Conservation (phyloP, 2,888 invertebrate species). For the Trichogramma dendrolimi region DNA sequence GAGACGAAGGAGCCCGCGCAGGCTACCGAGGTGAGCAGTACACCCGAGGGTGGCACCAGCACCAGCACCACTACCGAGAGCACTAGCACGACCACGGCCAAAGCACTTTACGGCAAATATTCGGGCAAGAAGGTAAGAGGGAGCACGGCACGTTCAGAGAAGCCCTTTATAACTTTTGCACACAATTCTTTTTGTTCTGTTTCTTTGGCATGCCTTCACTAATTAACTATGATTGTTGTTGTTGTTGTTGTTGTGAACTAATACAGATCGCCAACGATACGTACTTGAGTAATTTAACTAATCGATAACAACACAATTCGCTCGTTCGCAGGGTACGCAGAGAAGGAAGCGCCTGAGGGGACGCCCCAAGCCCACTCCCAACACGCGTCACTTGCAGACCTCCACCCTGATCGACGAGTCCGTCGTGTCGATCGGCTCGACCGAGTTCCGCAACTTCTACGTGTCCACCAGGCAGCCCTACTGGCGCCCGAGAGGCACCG, state of each 20-base stretch:
- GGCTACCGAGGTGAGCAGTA: no score
- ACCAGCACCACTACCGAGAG: constrained; percentile 2
- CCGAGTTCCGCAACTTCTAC: constrained; percentile 23
- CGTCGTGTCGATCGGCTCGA: constrained; percentile 52
- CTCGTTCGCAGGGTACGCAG: constrained; percentile 33
- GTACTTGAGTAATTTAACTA: not conserved
- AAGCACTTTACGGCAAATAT: not conserved
- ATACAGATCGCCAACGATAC: no score
- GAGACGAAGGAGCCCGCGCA: constrained; percentile 25
- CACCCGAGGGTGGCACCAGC: no score
- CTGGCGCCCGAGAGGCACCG: no score
- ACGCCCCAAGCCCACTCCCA: constrained; percentile 62
- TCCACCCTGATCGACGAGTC: constrained; percentile 66
- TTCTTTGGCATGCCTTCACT: not conserved
- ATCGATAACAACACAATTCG: constrained; percentile 14
- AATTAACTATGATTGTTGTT: no score
- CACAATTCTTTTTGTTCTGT: not conserved
- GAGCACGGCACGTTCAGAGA: constrained; percentile 16
- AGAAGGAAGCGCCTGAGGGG: constrained; percentile 72
- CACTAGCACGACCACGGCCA: not conserved
- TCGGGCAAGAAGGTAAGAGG: not conserved
- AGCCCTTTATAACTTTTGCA: constrained; percentile 6
- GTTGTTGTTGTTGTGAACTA: no score
- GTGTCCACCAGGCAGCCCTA: constrained; percentile 17
- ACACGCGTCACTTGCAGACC: not conserved